Evolutionary conservation across 2,113 vertebrate genomes (phyloP).

Genomic region (Sterrhoptilus dennistouni): DNA sequence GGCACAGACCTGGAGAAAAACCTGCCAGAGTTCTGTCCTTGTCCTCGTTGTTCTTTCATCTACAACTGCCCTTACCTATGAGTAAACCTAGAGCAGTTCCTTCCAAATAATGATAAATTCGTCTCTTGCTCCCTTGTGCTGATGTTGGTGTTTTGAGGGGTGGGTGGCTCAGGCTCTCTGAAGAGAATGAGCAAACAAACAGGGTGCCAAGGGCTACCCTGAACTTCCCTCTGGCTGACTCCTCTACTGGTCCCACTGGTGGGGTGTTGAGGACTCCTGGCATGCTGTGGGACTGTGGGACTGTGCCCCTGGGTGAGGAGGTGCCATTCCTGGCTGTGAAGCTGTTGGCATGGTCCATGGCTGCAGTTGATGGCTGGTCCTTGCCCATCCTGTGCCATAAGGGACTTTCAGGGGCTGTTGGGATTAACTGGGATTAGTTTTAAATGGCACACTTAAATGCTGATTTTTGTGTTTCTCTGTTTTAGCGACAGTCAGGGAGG

Average conservation of each 20-base stretch:
- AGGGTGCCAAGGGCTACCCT: not conserved
- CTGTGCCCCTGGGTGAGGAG: not conserved
- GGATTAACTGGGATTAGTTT: not conserved
- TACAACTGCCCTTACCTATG: not conserved
- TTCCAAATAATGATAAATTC: not conserved
- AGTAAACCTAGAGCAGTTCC: not conserved
- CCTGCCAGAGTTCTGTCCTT: not conserved
- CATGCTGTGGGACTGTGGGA: fast-evolving
- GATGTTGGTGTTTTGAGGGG: not conserved
- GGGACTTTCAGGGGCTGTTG: not conserved
- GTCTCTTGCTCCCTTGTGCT: not conserved
- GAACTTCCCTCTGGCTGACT: not conserved
- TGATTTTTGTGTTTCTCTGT: not conserved
- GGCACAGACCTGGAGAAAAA: not conserved
- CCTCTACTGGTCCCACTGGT: not conserved
- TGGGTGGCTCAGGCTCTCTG: not conserved
- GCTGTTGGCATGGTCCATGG: not conserved
- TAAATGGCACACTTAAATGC: not conserved
- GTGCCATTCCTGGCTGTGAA: not conserved
- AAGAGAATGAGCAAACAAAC: not conserved
- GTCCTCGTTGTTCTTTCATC: not conserved
- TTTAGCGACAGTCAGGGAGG: not conserved
- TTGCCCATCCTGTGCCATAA: fast-evolving
- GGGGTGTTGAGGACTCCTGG: not conserved
- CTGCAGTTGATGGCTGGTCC: not conserved